Percentiles rank a stretch among this genome's conserved stretches.
These are phyloP conservation scores for Platichthys stellatus DNA, from an alignment of 2,113 vertebrate species.

Conservation along the genomic window DNA sequence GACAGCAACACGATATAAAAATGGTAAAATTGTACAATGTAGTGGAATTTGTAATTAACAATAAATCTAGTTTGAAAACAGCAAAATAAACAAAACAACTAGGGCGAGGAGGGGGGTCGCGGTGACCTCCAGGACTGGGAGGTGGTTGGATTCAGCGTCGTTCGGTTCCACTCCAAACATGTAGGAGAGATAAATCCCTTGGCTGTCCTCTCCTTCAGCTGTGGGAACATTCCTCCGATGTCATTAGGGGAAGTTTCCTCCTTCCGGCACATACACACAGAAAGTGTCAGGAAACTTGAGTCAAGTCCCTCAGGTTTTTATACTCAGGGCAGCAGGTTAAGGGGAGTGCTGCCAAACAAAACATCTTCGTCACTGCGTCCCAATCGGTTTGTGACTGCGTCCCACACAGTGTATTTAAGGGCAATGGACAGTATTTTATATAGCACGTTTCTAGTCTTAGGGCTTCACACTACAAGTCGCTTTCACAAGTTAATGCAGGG, in stretches of 20 bases:
- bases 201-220: slow-evolving; percentile 53
- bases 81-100: no score
- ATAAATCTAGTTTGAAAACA: no score
- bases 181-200: slow-evolving; percentile 56
- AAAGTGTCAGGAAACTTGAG: slow-evolving; percentile 61
- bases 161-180: slow-evolving; percentile 52
- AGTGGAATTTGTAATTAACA: no score
- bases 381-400: no score
- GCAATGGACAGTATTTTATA: no score
- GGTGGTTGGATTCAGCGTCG: slow-evolving; percentile 45
- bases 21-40: no score
- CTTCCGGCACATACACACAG: slow-evolving; percentile 50
- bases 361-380: no score
- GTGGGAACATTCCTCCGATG: slow-evolving; percentile 80
- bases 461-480: no score
- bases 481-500: no score
- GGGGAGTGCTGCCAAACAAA: not conserved
- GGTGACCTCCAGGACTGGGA: slow-evolving; percentile 32
- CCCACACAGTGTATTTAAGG: no score
- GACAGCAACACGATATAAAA: no score
- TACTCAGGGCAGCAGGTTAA: slow-evolving; percentile 41
- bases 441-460: no score
- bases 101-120: not conserved
- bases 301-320: slow-evolving; percentile 45
- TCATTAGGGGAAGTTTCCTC: slow-evolving; percentile 67